These are phyloP conservation scores for Muntiacus muntjak DNA, from an alignment of 2,113 vertebrate species.

Conservation along the genomic window DNA sequence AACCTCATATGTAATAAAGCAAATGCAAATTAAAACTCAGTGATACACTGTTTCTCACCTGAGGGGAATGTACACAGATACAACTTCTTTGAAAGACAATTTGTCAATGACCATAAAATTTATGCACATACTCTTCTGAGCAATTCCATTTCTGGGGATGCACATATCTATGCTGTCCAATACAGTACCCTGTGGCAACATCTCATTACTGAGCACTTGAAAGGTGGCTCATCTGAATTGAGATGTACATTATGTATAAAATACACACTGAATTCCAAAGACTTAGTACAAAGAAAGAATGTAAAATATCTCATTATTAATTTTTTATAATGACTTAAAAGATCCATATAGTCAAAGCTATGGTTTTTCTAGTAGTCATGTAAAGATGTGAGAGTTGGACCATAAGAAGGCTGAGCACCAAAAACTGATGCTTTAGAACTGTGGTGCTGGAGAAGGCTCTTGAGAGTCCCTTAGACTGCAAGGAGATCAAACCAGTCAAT, in stretches of 20 bases:
- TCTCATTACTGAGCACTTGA: background rate
- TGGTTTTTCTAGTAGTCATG: background rate
- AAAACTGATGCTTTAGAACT: background rate
- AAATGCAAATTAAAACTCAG: slow-evolving; percentile 7
- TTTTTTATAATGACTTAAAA: background rate
- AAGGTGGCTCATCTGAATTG: background rate
- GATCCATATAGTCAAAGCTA: background rate
- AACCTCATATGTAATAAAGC: background rate
- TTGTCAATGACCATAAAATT: background rate
- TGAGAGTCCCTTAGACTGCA: background rate
- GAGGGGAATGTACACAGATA: background rate
- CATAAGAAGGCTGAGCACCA: background rate
- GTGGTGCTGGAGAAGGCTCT: background rate
- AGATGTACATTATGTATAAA: background rate
- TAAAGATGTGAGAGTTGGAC: background rate
- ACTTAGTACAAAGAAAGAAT: background rate
- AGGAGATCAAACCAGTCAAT: background rate
- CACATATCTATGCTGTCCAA: background rate
- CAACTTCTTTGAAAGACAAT: background rate
- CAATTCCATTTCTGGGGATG: background rate
- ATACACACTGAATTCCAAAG: background rate
- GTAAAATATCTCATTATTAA: background rate
- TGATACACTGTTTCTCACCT: background rate
- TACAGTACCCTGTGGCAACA: background rate
- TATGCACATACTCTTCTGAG: background rate